Conservation (phyloP, 2,113 vertebrate species). For the Xenopus tropicalis region UCB_Xtro_10.0 CM004450.2:100809001-100809500, state of each 20-base stretch:
- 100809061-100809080: no score
- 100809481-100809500: no score
- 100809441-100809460: no score
- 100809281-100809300: constrained; percentile 23
- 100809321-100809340: neutral
- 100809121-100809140: neutral
- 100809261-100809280: constrained; percentile 33
- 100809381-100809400: neutral
- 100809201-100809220: neutral
- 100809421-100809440: no score
- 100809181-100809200: neutral
- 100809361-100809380: constrained; percentile 15
- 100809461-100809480: no score
- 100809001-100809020: no score
- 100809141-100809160: constrained; percentile 10
- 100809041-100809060: no score
- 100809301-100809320: neutral
- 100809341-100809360: constrained; percentile 30
- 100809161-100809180: neutral
- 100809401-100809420: no score
- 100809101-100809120: neutral
- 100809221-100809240: constrained; percentile 22
- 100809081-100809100: no score
- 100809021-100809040: no score
- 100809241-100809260: constrained; percentile 15